Base-by-base conservation (phyloP, 2,888 invertebrate genomes). In the Volucella inflata region DNA sequence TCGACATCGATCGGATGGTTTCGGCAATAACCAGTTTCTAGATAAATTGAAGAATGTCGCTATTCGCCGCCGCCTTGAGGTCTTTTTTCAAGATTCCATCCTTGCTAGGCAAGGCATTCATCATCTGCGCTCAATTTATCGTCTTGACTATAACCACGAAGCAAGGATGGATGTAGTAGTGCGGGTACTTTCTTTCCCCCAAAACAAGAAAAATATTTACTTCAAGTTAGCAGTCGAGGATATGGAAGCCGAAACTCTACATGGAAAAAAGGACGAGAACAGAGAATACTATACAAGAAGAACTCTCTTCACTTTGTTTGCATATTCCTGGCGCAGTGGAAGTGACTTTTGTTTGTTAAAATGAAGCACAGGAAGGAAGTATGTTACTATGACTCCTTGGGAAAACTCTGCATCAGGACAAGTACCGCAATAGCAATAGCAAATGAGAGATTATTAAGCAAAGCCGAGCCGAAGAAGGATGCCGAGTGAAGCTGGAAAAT, bases 171-270 rank as follows among this genome's bases (percentile, higher is more conserved):
- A n/a, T n/a, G 21, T 30, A 12, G 14, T 12, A 0, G 42, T 51
- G 36, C 55, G 51, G 51, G 53, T 51, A 14, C 10, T 17, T 51
- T 40, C n/a, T 14, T 36, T 60, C 14, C 59, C 59, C 65, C 40
- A 50, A 68, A 38, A 75, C 74, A 84, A 68, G 79, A 70, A 75
- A 79, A 84, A 79, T 84, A 79, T 84, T 84, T 64, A 79, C 79
- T 84, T 80, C 65, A 79, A 79, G 84, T 80, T 60, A 75, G 76
- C 40, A 68, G 42, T 42, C 44, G 62, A 48, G 48, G 57, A 62
- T 60, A 62, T 46, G 55, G 11, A 30, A 21, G 62, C 8, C 42
- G 42, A 51, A 53, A 38, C 30, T 6, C 30, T 50, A 30, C 57
- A 14, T 46, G n/a, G 36, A 11, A 62, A 17, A 53, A 65, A 40